phyloP scores from a whole-genome alignment of 2,888 invertebrate species.

The Clepsis dumicolana region DNA sequence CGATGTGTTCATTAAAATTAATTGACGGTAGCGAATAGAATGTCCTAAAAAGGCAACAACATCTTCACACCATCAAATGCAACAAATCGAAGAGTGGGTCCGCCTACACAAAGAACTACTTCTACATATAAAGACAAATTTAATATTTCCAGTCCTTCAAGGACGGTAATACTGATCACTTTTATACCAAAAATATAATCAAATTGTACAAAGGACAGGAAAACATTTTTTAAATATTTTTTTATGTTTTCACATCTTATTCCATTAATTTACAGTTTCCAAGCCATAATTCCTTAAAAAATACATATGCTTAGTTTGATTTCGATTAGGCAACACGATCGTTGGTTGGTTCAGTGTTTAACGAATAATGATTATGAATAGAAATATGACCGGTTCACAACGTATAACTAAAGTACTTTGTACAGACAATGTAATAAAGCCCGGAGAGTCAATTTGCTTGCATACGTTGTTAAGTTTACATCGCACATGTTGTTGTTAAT shows the following conservation, averaged over 20 bases:
- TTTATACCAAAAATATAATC: constrained; percentile 10
- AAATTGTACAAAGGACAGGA: constrained; percentile 2
- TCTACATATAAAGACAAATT: constrained; percentile 27
- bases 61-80: constrained; percentile 29
- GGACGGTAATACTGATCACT: constrained; percentile 26
- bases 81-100: constrained; percentile 27
- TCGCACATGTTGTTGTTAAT: constrained; percentile 16
- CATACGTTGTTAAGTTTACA: constrained; percentile 29
- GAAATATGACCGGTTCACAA: constrained; percentile 21
- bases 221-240: background rate
- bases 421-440: constrained; percentile 29
- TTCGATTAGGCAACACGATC: background rate
- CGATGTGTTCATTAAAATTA: background rate
- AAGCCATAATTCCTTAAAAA: too few relatives aligned
- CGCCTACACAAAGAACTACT: constrained; percentile 27
- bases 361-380: constrained; percentile 20
- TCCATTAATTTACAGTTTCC: too few relatives aligned
- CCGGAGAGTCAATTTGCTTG: constrained; percentile 20
- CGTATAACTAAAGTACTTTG: constrained; percentile 17
- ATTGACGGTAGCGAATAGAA: constrained; percentile 1
- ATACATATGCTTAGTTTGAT: background rate
- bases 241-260: too few relatives aligned
- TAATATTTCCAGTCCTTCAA: constrained; percentile 20
- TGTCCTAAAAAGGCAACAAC: constrained; percentile 29
- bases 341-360: background rate